A percentile compares a stretch with the other conserved stretches of the same genome.
Evolutionary conservation across 2,113 vertebrate genomes (phyloP).

Genomic region (Felis chaus): DNA sequence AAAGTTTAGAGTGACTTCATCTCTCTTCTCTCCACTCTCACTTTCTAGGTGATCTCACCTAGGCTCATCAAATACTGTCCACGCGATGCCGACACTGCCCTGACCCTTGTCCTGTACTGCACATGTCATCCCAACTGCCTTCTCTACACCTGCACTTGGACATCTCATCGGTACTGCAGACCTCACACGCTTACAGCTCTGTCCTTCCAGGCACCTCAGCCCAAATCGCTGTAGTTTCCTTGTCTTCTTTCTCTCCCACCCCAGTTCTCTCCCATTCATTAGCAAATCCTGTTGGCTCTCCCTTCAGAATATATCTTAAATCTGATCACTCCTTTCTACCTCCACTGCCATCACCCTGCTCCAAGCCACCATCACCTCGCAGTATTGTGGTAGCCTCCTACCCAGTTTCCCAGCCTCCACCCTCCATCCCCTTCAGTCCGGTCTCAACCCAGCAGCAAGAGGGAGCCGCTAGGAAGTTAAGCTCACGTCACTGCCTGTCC

Average conservation of each 20-base stretch:
- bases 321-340: background rate
- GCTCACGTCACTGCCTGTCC: background rate
- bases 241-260: background rate
- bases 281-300: background rate
- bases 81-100: fast-evolving
- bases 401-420: background rate
- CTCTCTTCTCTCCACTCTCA: background rate
- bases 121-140: background rate
- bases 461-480: background rate
- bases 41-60: background rate
- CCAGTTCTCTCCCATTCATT: background rate
- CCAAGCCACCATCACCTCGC: background rate
- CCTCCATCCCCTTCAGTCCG: background rate
- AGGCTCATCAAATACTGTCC: background rate
- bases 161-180: background rate
- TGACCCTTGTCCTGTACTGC: background rate
- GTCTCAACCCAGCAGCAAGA: background rate
- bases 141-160: background rate
- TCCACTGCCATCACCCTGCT: too few species aligned
- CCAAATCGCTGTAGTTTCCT: background rate
- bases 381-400: background rate
- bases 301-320: background rate
- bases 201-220: background rate
- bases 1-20: background rate
- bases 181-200: background rate